Base-by-base conservation (phyloP, 30 jellyfish, hydroid and myxozoan species). In the Aurelia sp. region DNA sequence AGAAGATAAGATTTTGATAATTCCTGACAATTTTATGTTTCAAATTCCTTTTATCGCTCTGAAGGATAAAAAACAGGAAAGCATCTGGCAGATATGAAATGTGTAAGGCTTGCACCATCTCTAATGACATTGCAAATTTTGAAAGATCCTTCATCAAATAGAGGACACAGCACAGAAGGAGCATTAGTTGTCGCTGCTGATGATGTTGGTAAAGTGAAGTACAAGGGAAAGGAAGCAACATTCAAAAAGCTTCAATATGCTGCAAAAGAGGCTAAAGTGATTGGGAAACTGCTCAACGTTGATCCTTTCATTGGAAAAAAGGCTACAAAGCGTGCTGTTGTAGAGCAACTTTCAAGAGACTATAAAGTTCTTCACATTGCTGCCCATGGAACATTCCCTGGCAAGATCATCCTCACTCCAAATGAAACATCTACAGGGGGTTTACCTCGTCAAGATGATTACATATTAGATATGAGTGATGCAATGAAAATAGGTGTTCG, bases 231-330 rank as follows among this genome's bases (percentile, higher is more conserved):
- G 13, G 55, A 44, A 44, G 0, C 0, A 13, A 44, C 3, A 44
- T 44, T 44, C 17, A 12, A 12, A 7, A 44, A 44, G 55, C 55
- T 44, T 16, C 7, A 44, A 59, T 21, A 59, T 59, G 69, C 69
- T 18, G 69, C 23, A 59, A 0, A 13, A 18, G 69, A 59, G 35
- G 69, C 33, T n/a, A 11, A 59, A 13, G 13, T n/a, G 23, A 59
- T 59, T 59, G 69, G 33, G 0, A 21, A 59, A 59, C 11, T 12
- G 23, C 69, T 59, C 1, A 59, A 12, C 3, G 69, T 59, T 18
- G 69, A 59, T n/a, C 69, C 69, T 18, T 59, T 59, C 13, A 59
- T 59, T 59, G 69, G 69, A 18, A 59, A 59, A 21, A 13, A 59
- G 23, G 69, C 69, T 4, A n/a, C 23, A 59, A 59, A 59, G 69